Base-by-base conservation (phyloP, 2,888 invertebrate genomes). In the Mythimna vitellina region DNA sequence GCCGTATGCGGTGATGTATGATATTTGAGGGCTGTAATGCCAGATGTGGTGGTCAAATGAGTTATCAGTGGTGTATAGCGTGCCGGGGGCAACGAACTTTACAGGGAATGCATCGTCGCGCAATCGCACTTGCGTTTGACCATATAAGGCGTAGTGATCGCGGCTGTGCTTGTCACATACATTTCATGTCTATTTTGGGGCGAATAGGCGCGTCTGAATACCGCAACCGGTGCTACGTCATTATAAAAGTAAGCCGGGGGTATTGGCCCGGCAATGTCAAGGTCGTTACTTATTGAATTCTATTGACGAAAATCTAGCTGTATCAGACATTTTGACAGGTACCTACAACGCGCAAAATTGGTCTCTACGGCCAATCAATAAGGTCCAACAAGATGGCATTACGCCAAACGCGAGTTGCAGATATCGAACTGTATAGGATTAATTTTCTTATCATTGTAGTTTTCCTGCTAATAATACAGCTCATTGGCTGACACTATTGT, bases 101-200 rank as follows among this genome's bases (percentile, higher is more conserved):
- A 79, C 84, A 88, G 90, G 89, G 92, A 92, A 90, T 93, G 94
- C 94, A 93, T 88, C 90, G 92, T 89, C 94, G 96, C 95, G 95
- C 96, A 96, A 94, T 92, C 95, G 95, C 95, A 91, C 84, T 91
- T 90, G 88, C 88, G 91, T 92, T 95, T 96, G 92, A 90, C 96
- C 96, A 94, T 96, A 95, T 95, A 96, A 85, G 96, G 96, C 91
- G 91, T 95, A 95, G 93, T 88, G 88, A 89, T 88, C 89, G 89
- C 87, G 85, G 87, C 84, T 85, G 82, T 80, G 87, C 80, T 91
- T 92, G 92, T 92, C 92, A 91, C 91, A 88, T 85, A 86, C 88
- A 91, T 91, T 92, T 92, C 83, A 87, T 89, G 87, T 92, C 92
- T 92, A 94, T 93, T 94, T 93, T 86, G 87, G 90, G 91, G 89